These are phyloP conservation scores for Scrobipalpa costella DNA, from an alignment of 2,888 invertebrate species.

Conservation along the genomic window DNA sequence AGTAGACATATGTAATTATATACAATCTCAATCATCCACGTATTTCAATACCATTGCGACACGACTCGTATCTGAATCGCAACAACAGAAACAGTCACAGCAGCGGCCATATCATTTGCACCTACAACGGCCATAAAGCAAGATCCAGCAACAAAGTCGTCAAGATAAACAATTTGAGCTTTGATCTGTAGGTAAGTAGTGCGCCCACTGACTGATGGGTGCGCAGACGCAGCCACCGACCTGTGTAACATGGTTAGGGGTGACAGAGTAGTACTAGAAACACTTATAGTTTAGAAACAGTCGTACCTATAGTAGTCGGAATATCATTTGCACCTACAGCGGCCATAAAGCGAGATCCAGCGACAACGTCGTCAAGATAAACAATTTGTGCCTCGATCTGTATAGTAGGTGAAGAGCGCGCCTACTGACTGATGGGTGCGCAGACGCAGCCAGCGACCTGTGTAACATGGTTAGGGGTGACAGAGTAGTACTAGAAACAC, in stretches of 20 bases:
- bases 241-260: not conserved
- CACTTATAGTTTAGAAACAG: not conserved
- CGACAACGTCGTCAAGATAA: slow-evolving; percentile 65
- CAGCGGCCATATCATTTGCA: slow-evolving; percentile 35
- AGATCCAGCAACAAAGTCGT: slow-evolving; percentile 53
- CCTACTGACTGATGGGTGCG: slow-evolving; percentile 49
- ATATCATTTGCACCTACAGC: slow-evolving; percentile 38
- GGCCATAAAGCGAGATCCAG: slow-evolving; percentile 25
- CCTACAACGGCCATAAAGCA: slow-evolving; percentile 30
- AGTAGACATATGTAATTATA: too few relatives aligned
- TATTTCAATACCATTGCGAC: not conserved
- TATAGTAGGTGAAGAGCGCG: slow-evolving; percentile 27
- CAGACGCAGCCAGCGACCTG: slow-evolving; percentile 1
- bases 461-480: not conserved
- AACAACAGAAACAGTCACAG: not conserved
- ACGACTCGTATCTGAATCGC: not conserved
- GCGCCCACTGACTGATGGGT: slow-evolving; percentile 49
- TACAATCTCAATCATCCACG: too few relatives aligned
- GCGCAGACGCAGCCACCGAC: slow-evolving; percentile 6
- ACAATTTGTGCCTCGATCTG: slow-evolving; percentile 62
- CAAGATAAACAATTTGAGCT: slow-evolving; percentile 61
- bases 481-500: not conserved
- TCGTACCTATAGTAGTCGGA: slow-evolving; percentile 23
- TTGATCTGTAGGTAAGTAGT: slow-evolving; percentile 50
- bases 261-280: not conserved